A percentile compares a stretch with the other conserved stretches of the same genome.
phyloP scores from a whole-genome alignment of 2,113 vertebrate species.

The Amblyopsis rosae region DNA sequence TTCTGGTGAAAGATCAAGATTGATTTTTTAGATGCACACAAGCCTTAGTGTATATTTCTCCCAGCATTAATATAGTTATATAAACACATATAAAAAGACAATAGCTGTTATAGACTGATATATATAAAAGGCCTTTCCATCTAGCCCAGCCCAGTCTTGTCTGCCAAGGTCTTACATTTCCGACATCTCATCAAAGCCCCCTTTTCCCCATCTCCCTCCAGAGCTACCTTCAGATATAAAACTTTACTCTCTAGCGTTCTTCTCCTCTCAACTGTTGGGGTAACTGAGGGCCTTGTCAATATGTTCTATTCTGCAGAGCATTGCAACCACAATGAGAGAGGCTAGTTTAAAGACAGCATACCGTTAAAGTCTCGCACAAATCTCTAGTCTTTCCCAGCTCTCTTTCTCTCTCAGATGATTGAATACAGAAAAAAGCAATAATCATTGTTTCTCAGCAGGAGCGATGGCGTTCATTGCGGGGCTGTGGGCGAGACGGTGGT shows the following conservation, averaged over 20 bases:
- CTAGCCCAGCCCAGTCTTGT: background rate
- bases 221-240: background rate
- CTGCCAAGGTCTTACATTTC: background rate
- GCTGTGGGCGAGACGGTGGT: background rate
- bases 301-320: too few relatives aligned
- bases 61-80: slow-evolving; percentile 36
- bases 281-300: too few relatives aligned
- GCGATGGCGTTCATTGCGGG: background rate
- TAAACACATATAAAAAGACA: slow-evolving; percentile 44
- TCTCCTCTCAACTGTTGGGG: background rate
- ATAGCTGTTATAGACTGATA: slow-evolving; percentile 23
- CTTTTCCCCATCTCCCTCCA: background rate
- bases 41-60: slow-evolving; percentile 28
- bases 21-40: slow-evolving; percentile 52
- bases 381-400: background rate
- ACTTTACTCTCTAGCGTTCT: background rate
- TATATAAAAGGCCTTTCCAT: slow-evolving; percentile 3
- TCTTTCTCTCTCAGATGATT: background rate
- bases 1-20: slow-evolving; percentile 44
- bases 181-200: background rate
- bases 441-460: background rate
- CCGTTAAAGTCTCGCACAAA: too few relatives aligned
- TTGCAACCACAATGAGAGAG: too few relatives aligned
- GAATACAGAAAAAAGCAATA: background rate
- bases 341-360: too few relatives aligned